Base-by-base conservation (phyloP, 1,140 invertebrate genomes). In the Maconellicoccus hirsutus region DNA sequence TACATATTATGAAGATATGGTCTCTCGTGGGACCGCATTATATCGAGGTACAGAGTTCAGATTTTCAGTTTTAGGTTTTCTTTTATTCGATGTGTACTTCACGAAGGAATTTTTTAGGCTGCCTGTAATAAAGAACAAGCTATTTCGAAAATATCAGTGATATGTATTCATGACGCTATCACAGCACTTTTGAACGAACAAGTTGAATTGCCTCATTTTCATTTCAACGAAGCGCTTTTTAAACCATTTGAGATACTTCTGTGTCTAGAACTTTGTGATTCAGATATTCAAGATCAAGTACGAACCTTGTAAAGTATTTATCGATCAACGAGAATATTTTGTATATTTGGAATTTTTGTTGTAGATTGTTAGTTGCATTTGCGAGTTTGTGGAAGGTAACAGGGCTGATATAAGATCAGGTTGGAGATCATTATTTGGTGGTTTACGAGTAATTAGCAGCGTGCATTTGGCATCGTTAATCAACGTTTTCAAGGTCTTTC, bases 241-340 rank as follows among this genome's bases (percentile, higher is more conserved):
- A 96, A 97, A 77, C 93, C 94, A 0, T 96, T 96, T 79, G 94
- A 98, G 81, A 96, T 95, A 79, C 83, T 98, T 21, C 81, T 97
- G 0, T 95, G 92, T 79, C 83, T 96, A 72, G 93, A 96, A 78
- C 81, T 95, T 0, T 95, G 92, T 78, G 93, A 96, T 79, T 85
- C 87, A 73, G 94, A 96, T 80, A 89, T 96, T 71, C 88, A 89
- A 78, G 88, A 89, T 78, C 91, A 93, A 84, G 91, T 92, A 77
- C 77, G 38, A n/a, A n/a, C n/a, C n/a, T n/a, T n/a, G n/a, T 12
- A 63, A n/a, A n/a, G n/a, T n/a, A n/a, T n/a, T n/a, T n/a, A n/a
- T n/a, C n/a, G n/a, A n/a, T n/a, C n/a, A n/a, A n/a, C n/a, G n/a
- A n/a, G n/a, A n/a, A n/a, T n/a, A n/a, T n/a, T n/a, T n/a, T n/a